These are phyloP conservation scores for Drosophila anceps DNA, from an alignment of 2,888 invertebrate genomes.

Conservation along the genomic window DNA sequence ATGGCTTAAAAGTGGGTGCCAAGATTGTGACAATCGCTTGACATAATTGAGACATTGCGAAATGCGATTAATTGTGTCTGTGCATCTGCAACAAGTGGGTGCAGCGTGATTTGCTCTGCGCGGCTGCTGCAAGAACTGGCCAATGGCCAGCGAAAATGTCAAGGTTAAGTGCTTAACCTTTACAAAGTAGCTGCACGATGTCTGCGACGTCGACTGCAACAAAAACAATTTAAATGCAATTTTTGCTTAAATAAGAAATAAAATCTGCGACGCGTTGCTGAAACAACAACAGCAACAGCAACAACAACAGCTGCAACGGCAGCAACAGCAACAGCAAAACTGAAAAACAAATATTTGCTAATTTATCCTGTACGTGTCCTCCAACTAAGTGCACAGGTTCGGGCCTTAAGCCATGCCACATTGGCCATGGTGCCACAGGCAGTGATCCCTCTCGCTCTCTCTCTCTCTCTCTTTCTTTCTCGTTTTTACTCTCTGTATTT, in stretches of 20 bases:
- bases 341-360: constrained; percentile 82
- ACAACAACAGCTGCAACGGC: constrained; percentile 16
- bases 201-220: constrained; percentile 27
- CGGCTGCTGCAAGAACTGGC: constrained; percentile 10
- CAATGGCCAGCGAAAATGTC: constrained; percentile 70
- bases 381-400: constrained; percentile 78
- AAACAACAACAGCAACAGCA: constrained; percentile 36
- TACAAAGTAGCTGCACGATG: constrained; percentile 53
- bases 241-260: constrained; percentile 81
- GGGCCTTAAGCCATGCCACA: constrained; percentile 56
- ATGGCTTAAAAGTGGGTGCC: constrained; percentile 33
- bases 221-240: constrained; percentile 81
- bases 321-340: constrained; percentile 38
- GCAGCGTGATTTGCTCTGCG: not conserved
- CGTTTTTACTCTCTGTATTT: constrained; percentile 1
- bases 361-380: constrained; percentile 83
- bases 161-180: constrained; percentile 78
- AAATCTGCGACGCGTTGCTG: constrained; percentile 60
- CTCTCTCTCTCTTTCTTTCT: not conserved
- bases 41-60: constrained; percentile 83
- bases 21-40: constrained; percentile 68
- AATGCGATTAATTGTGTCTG: constrained; percentile 56
- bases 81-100: constrained; percentile 16
- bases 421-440: constrained; percentile 52
- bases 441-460: constrained; percentile 18